These are phyloP conservation scores for Molorchus minor DNA, from an alignment of 2,888 invertebrate species.

Conservation along the genomic window DNA sequence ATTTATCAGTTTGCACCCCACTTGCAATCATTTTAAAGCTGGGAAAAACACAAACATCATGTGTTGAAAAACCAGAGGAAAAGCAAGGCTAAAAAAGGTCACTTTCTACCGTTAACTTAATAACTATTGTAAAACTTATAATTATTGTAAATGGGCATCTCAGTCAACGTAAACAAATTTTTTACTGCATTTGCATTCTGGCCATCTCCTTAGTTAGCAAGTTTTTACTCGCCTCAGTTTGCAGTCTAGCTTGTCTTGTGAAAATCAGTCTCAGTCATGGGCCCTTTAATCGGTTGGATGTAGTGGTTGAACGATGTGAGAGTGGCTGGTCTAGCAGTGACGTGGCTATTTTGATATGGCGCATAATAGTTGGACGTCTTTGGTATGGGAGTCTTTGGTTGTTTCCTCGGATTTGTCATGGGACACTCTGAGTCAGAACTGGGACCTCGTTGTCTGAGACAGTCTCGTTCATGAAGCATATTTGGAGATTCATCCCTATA, in stretches of 20 bases:
- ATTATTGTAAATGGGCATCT: too few relatives aligned
- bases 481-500: slow-evolving; percentile 90
- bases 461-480: slow-evolving; percentile 95
- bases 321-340: slow-evolving; percentile 61
- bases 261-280: slow-evolving; percentile 78
- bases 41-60: too few relatives aligned
- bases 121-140: too few relatives aligned
- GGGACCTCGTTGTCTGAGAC: slow-evolving; percentile 83
- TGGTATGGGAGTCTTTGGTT: slow-evolving; percentile 43
- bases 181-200: slow-evolving; percentile 86
- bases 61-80: too few relatives aligned
- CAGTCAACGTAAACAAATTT: too few relatives aligned
- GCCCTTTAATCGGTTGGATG: slow-evolving; percentile 61
- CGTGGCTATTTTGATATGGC: slow-evolving; percentile 58
- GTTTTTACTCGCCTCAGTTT: slow-evolving; percentile 87
- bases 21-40: too few relatives aligned
- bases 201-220: slow-evolving; percentile 91
- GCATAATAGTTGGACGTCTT: slow-evolving; percentile 23
- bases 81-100: too few relatives aligned
- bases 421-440: slow-evolving; percentile 75
- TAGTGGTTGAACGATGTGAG: slow-evolving; percentile 62
- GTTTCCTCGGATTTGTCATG: slow-evolving; percentile 67
- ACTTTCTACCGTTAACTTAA: too few relatives aligned
- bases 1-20: too few relatives aligned
- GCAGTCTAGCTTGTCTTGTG: slow-evolving; percentile 81